Evolutionary conservation across 2,888 invertebrate species (phyloP).

Genomic region (Melieria omissa): DNA sequence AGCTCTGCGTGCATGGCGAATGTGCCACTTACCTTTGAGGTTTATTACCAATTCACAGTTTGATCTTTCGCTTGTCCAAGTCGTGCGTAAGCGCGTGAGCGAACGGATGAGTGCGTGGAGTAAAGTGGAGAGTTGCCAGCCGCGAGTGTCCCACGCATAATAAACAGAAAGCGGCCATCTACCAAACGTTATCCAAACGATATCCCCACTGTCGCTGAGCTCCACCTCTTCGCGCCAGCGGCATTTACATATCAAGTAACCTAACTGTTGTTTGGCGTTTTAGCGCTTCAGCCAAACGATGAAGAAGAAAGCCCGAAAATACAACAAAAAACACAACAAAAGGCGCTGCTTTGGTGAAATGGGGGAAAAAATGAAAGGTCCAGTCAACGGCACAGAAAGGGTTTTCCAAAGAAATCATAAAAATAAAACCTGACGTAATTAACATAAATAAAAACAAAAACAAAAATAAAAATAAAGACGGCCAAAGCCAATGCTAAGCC

Average conservation of each 20-base stretch:
- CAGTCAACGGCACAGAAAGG: conserved; percentile 9
- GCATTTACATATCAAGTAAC: conserved; percentile 28
- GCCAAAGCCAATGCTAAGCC: not conserved
- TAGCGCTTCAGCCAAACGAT: conserved; percentile 45
- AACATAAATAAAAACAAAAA: conserved; percentile 17
- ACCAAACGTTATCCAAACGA: conserved; percentile 15
- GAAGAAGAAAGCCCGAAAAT: not conserved
- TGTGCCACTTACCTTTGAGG: too few relatives aligned
- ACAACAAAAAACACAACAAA: not conserved
- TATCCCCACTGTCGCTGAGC: conserved; percentile 17
- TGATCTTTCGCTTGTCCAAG: too few relatives aligned
- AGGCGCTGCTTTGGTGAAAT: not conserved
- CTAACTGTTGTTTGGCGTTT: conserved; percentile 41
- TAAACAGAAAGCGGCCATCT: not conserved
- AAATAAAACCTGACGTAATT: conserved; percentile 26
- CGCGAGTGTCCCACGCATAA: conserved; percentile 12
- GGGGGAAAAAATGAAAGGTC: not conserved
- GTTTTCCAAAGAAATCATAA: conserved; percentile 26
- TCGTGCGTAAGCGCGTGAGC: too few relatives aligned
- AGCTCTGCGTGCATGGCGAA: too few relatives aligned
- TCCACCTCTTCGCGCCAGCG: not conserved
- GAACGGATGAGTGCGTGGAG: too few relatives aligned
- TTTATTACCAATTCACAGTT: too few relatives aligned
- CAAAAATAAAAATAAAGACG: not conserved
- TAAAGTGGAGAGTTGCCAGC: too few relatives aligned